Evolutionary conservation across 1,140 invertebrate species (phyloP), one percentile per base, ranked within the genome.

Genomic region (Calephelis virginiensis): DNA sequence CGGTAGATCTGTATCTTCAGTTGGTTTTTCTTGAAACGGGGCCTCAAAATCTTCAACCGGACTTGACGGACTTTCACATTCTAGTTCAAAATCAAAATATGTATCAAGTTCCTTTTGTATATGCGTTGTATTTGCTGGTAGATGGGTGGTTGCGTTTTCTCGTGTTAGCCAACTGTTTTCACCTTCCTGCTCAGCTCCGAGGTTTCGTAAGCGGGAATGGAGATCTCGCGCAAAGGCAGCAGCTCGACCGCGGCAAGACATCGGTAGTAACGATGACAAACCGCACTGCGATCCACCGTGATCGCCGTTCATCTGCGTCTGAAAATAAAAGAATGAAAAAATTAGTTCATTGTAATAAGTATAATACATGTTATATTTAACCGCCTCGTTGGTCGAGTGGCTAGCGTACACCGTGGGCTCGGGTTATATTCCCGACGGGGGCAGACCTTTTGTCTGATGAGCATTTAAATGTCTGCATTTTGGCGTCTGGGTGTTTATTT

Each of bases 211-310:
- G 68, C 95, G 94, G 38, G 93, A 93, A 74, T 96, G 95, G 64
- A 97, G 91, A 75, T 94, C 94, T 66, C 95, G 92, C 60, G 96
- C 96, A 79, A 97, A 96, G 49, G 95, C 95, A 81, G 96, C 96
- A 13, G 95, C 95, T 64, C 95, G 92, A 43, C 94, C 94, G 53
- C 95, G 93, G 82, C 95, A 97, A 82, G 95, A 96, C 92, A 95
- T 95, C 69, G 91, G 91, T 81, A 92, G 75, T 66, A 92, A 78
- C 64, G 91, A 91, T 67, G 90, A 88, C 72, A 92, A 81, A 61
- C 91, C 90, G 81, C 91, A 92, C 87, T 91, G 90, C 67, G 83
- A 78, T 62, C 80, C 83, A 64, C 79, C 76, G 66, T 82, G 83
- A 80, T 91, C 90, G 73, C 89, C 85, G 81, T 80, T 91, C 90